Conservation (phyloP, 1,140 invertebrate genomes). For the Spodoptera frugiperda region DNA sequence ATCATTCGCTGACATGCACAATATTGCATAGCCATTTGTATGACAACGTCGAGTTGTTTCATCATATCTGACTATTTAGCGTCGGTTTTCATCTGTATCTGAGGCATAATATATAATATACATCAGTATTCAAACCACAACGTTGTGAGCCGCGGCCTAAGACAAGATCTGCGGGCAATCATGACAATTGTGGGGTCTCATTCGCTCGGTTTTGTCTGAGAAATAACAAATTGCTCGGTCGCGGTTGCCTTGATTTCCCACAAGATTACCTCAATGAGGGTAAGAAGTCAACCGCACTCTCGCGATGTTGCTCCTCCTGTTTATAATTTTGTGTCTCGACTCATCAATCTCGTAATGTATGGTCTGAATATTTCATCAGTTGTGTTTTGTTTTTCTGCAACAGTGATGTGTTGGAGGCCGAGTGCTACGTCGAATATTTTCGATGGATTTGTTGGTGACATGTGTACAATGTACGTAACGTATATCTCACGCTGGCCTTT, state of each 20-base stretch:
- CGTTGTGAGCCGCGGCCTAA: conserved; percentile 38
- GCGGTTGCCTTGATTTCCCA: conserved; percentile 77
- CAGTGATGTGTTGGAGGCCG: background rate
- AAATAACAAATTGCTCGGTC: conserved; percentile 72
- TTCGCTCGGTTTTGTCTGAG: conserved; percentile 59
- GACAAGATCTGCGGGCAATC: conserved; percentile 30
- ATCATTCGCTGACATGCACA: conserved; percentile 28
- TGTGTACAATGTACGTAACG: background rate
- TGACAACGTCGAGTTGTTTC: conserved; percentile 21
- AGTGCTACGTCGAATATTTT: background rate
- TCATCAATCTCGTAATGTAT: conserved; percentile 62
- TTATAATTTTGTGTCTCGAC: conserved; percentile 68
- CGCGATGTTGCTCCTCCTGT: conserved; percentile 61
- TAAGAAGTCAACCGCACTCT: conserved; percentile 69
- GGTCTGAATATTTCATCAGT: conserved; percentile 59
- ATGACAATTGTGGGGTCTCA: conserved; percentile 48
- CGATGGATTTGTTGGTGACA: background rate
- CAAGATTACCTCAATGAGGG: conserved; percentile 78
- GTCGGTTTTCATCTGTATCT: conserved; percentile 30
- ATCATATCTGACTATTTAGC: conserved; percentile 32
- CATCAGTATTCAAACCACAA: conserved; percentile 51
- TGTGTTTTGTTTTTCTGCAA: conserved; percentile 26
- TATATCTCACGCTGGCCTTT: background rate
- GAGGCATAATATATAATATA: conserved; percentile 39
- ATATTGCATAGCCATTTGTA: conserved; percentile 3